Conservation (phyloP, 2,888 invertebrate species). For the Agrochola macilenta region DNA sequence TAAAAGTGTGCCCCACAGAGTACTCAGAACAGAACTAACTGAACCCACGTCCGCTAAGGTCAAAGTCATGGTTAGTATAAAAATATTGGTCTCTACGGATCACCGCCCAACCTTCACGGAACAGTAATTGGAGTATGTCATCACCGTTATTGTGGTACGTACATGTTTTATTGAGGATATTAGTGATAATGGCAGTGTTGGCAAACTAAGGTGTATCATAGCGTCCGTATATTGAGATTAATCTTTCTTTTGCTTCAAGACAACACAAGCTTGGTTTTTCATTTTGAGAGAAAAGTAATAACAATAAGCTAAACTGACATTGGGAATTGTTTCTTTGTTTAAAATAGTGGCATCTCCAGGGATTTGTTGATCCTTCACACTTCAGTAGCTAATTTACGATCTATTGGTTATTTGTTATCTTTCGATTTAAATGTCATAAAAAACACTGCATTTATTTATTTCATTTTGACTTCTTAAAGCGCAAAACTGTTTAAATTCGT, state of each 20-base stretch:
- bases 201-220: background rate
- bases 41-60: slow-evolving; percentile 44
- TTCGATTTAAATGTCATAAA: background rate
- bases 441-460: no score
- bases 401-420: background rate
- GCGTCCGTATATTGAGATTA: background rate
- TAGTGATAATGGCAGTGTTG: background rate
- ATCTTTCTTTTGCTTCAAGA: background rate
- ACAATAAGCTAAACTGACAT: background rate
- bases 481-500: background rate
- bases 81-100: slow-evolving; percentile 55
- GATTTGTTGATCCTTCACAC: background rate
- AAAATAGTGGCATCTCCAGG: background rate
- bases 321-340: background rate
- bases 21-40: slow-evolving; percentile 28
- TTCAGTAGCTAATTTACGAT: background rate
- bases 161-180: slow-evolving; percentile 10
- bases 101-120: slow-evolving; percentile 53
- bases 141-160: slow-evolving; percentile 24
- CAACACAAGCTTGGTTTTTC: background rate
- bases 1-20: slow-evolving; percentile 32
- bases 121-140: slow-evolving; percentile 42
- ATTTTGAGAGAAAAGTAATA: background rate
- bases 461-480: background rate
- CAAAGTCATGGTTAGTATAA: slow-evolving; percentile 50